A percentile compares a stretch with the other conserved stretches of the same genome.
These are phyloP conservation scores for Silurus meridionalis DNA, from an alignment of 2,113 vertebrate genomes.

Conservation along the genomic window DNA sequence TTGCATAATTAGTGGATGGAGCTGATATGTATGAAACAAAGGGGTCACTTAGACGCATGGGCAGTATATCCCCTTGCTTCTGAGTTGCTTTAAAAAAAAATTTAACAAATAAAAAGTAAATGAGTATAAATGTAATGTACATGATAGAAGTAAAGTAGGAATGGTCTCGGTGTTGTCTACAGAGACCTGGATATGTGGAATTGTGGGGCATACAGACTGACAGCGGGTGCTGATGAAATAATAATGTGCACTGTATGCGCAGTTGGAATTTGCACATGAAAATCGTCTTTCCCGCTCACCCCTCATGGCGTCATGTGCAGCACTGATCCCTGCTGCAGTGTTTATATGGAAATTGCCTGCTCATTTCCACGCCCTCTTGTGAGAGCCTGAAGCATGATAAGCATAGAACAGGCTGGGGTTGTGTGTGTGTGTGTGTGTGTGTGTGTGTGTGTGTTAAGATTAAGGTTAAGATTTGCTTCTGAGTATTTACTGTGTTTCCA, in stretches of 20 bases:
- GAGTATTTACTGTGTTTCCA: conserved; percentile 75
- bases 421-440: no score
- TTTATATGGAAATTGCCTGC: conserved; percentile 74
- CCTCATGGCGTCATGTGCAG: conserved; percentile 64
- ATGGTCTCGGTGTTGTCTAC: conserved; percentile 64
- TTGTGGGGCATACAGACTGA: conserved; percentile 60
- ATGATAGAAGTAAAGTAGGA: conserved; percentile 47
- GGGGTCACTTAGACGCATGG: conserved; percentile 40
- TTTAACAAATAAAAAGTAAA: background rate
- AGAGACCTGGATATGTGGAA: conserved; percentile 58
- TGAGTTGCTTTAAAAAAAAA: background rate
- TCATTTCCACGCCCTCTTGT: conserved; percentile 63
- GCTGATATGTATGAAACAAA: background rate
- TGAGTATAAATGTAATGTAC: conserved; percentile 34
- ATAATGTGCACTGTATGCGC: conserved; percentile 71
- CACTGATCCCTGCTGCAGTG: conserved; percentile 70
- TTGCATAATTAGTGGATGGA: background rate
- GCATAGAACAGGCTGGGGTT: background rate
- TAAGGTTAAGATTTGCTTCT: conserved; percentile 70
- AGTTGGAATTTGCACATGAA: conserved; percentile 80
- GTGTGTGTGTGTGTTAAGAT: no score
- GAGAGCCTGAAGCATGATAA: conserved; percentile 31
- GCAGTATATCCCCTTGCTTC: background rate
- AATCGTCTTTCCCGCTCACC: conserved; percentile 65
- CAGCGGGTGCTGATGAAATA: conserved; percentile 74